Evolutionary conservation across 1,140 invertebrate species (phyloP), one percentile per base, ranked within the genome.

Genomic region (Drosophila baimaii): DNA sequence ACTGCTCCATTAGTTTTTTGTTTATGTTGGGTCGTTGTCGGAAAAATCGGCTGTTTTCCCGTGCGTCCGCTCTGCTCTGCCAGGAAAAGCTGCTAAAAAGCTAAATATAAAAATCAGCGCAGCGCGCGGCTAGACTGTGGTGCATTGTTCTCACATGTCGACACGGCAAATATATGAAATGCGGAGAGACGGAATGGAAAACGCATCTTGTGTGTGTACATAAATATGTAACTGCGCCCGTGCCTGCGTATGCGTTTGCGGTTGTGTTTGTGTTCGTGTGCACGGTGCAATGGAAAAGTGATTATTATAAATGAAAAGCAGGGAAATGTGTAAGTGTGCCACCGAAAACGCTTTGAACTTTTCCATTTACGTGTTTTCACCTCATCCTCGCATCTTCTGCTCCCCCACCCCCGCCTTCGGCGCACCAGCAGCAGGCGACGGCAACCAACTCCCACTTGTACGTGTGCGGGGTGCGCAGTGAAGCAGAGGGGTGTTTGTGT

Each of bases 71-170:
- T 52, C 57, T 66, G 56, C 17, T 52, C 57, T 66, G 66, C 65
- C 56, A 69, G 82, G 82, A 81, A 86, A 86, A 81, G 82, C 81
- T 86, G 82, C 82, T 85, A 86, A 85, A 85, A 85, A 86, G 83
- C 83, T 88, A 88, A 83, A 83, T 88, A 89, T 88, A 88, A 88
- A 88, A 89, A 89, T 89, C 84, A 88, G 83, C 83, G 83, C 83
- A 88, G 66, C 71, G 56, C 77, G 57, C 77, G 49, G 46, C 43
- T 51, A 55, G 47, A 29, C 59, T 81, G 57, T n/a, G 44, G 31
- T 73, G 68, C 69, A 82, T 82, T 82, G 74, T 82, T 81, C 79
- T 77, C 57, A 27, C 12, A 73, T 46, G 61, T 58, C 41, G 44
- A 64, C 49, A 5, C 65, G 39, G 61, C 64, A 84, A 88, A 77